Conservation (phyloP, 1,140 invertebrate genomes). For the Drosophila subobscura region DNA sequence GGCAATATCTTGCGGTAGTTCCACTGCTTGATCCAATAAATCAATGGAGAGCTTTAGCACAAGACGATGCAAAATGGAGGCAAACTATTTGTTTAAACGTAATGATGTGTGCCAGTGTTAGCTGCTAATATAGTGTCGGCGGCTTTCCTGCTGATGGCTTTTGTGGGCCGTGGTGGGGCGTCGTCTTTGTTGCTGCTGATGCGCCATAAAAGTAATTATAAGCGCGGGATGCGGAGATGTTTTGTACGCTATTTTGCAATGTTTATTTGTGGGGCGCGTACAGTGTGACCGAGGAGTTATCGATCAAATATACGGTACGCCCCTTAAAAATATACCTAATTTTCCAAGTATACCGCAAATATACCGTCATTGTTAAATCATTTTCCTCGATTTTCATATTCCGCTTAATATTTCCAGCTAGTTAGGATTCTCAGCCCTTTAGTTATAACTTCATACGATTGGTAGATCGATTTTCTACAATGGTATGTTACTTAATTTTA, state of each 20-base stretch:
- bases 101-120: slow-evolving; percentile 36
- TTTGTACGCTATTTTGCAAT: slow-evolving; percentile 42
- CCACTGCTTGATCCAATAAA: slow-evolving; percentile 50
- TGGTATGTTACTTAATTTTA: too few species aligned
- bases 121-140: slow-evolving; percentile 20
- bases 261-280: slow-evolving; percentile 50
- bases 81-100: slow-evolving; percentile 55
- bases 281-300: too few species aligned
- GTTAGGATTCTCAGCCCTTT: too few species aligned
- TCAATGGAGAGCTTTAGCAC: slow-evolving; percentile 58
- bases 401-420: too few species aligned
- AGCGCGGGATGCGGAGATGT: slow-evolving; percentile 22
- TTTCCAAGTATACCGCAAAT: too few species aligned
- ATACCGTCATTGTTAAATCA: too few species aligned
- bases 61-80: slow-evolving; percentile 45
- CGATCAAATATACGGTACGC: too few species aligned
- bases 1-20: slow-evolving; percentile 43
- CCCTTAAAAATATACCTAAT: too few species aligned
- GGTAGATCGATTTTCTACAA: too few species aligned
- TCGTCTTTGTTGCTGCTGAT: slow-evolving; percentile 31
- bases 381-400: too few species aligned
- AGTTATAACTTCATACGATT: too few species aligned
- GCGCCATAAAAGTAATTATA: slow-evolving; percentile 59
- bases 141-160: slow-evolving; percentile 16
- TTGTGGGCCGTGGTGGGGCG: slow-evolving; percentile 36